Evolutionary conservation across 2,797 vertebrate genomes (phyloP).

Genomic region (Adrianichthys oophorus): DNA sequence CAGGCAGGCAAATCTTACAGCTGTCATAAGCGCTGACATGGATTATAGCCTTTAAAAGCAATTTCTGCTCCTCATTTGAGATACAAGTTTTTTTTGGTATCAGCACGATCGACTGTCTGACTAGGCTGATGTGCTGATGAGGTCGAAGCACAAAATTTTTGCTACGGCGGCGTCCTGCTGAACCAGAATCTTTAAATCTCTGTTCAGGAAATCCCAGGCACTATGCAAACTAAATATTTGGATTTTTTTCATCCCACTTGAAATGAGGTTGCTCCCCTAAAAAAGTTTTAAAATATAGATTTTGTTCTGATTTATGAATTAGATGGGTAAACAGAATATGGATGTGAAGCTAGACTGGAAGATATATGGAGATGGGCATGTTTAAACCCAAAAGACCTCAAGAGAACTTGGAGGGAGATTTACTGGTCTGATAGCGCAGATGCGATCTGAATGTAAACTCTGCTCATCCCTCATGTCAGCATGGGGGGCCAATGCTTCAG

Average conservation of each 20-base stretch:
- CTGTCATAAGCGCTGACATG: conserved; percentile 42
- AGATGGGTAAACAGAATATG: too few species aligned
- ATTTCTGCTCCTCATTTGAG: conserved; percentile 37
- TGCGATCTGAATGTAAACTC: conserved; percentile 70
- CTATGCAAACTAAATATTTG: not conserved
- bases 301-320: too few species aligned
- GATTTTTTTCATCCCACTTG: too few species aligned
- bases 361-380: conserved; percentile 32
- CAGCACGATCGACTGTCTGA: conserved; percentile 26
- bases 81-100: conserved; percentile 32
- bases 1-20: conserved; percentile 33
- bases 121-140: conserved; percentile 20
- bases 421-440: conserved; percentile 65
- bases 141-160: conserved; percentile 6
- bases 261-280: not conserved
- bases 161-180: conserved; percentile 4
- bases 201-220: not conserved
- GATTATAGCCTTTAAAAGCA: conserved; percentile 41
- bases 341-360: conserved; percentile 10
- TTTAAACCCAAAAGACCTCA: conserved; percentile 37
- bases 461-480: conserved; percentile 55
- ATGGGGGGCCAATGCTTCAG: conserved; percentile 56
- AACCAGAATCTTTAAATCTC: not conserved
- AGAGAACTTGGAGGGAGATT: conserved; percentile 56
- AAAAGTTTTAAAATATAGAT: too few species aligned